These are phyloP conservation scores for Pseudolaguvia tuberculata DNA, from an alignment of 2,113 vertebrate genomes.

Conservation along the genomic window DNA sequence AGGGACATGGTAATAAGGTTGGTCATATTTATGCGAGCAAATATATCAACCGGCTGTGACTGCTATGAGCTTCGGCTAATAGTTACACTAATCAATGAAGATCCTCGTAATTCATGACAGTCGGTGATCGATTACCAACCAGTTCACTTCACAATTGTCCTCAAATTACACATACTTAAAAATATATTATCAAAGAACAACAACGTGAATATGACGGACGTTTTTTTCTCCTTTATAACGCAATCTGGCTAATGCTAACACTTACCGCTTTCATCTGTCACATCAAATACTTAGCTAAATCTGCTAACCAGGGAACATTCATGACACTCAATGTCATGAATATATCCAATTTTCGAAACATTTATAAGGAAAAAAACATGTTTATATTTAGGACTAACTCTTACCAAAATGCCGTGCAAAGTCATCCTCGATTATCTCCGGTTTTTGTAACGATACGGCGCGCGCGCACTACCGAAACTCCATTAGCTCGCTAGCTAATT, in stretches of 20 bases:
- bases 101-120: not conserved
- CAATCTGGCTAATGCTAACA: not conserved
- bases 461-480: not conserved
- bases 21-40: not conserved
- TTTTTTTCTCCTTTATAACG: not conserved
- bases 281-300: not conserved
- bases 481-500: not conserved
- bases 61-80: not conserved
- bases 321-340: not conserved
- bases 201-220: too few species aligned
- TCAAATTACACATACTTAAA: not conserved
- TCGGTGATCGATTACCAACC: not conserved
- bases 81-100: not conserved
- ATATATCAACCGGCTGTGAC: not conserved
- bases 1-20: not conserved
- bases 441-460: not conserved
- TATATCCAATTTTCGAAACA: too few species aligned
- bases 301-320: not conserved
- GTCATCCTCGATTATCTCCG: constrained; percentile 28
- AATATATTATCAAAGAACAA: too few species aligned
- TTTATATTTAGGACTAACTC: not conserved
- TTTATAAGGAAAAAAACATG: too few species aligned
- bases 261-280: not conserved
- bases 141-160: not conserved
- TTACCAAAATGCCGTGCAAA: constrained; percentile 20